These are phyloP conservation scores for Proterorhinus semilunaris DNA, from an alignment of 2,113 vertebrate genomes.

Conservation along the genomic window DNA sequence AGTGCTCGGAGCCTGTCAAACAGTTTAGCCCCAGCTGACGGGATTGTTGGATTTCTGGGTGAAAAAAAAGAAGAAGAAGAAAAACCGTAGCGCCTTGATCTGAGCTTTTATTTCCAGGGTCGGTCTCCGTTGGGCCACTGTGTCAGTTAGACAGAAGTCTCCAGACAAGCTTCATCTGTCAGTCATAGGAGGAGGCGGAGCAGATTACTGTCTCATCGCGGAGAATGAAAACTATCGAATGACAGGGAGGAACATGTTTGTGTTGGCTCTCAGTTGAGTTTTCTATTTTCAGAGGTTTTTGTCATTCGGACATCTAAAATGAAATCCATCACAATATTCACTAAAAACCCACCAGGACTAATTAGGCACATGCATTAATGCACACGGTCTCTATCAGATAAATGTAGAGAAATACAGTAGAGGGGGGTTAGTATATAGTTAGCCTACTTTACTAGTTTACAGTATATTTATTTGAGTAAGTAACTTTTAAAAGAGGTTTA, in stretches of 20 bases:
- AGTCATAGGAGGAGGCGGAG: neutral
- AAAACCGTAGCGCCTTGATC: constrained; percentile 7
- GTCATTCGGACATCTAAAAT: too few species aligned
- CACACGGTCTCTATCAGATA: too few species aligned
- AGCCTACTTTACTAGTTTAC: too few species aligned
- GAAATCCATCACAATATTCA: too few species aligned
- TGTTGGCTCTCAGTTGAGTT: too few species aligned
- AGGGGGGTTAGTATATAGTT: too few species aligned
- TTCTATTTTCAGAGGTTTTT: too few species aligned
- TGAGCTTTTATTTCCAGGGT: constrained; percentile 13
- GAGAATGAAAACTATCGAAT: constrained; percentile 15
- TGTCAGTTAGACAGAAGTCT: constrained; percentile 34
- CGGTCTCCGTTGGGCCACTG: constrained; percentile 12
- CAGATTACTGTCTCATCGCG: constrained; percentile 11
- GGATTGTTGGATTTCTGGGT: constrained; percentile 23
- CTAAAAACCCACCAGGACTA: too few species aligned
- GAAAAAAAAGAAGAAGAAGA: neutral
- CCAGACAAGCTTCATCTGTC: neutral
- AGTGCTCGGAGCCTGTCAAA: constrained; percentile 41
- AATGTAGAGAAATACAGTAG: too few species aligned
- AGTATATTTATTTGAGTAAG: too few species aligned
- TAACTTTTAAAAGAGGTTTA: too few species aligned
- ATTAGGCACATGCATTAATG: too few species aligned
- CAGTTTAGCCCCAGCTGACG: constrained; percentile 46
- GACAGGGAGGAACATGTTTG: neutral